Base-by-base conservation (phyloP, 2,113 vertebrate species). In the Heterochromis multidens region DNA sequence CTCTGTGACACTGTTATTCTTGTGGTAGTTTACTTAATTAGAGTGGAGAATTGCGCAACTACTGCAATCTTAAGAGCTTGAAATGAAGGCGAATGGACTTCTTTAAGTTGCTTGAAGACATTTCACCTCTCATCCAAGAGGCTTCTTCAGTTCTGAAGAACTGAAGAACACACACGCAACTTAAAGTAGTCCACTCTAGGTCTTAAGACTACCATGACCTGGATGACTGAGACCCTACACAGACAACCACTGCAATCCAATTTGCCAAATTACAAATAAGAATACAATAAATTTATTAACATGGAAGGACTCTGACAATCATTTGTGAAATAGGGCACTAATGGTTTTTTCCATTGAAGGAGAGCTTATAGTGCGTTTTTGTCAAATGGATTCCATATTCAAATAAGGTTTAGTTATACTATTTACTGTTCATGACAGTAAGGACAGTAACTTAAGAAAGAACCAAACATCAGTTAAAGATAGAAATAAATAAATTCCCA, bases 11-110 rank as follows among this genome's bases (percentile, higher is more conserved):
- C 25, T 46, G 37, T 49, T 21, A 72, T 49, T 29, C 40, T 19
- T 72, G 65, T 29, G 65, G 23, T 0, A 0, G 14, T 2, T 70
- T 17, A 46, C 14, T 43, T 25, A 16, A 11, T 43, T 0, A 27
- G 14, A 70, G 40, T n/a, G n/a, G n/a, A n/a, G n/a, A n/a, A n/a
- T n/a, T n/a, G n/a, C n/a, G n/a, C n/a, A n/a, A n/a, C n/a, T n/a
- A n/a, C n/a, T n/a, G n/a, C n/a, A n/a, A n/a, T n/a, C n/a, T n/a
- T n/a, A n/a, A n/a, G n/a, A n/a, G n/a, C n/a, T n/a, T n/a, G n/a
- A n/a, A n/a, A n/a, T n/a, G n/a, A n/a, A n/a, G n/a, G n/a, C n/a
- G n/a, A n/a, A n/a, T n/a, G n/a, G n/a, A n/a, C n/a, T n/a, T n/a
- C n/a, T n/a, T n/a, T n/a, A n/a, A n/a, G n/a, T n/a, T n/a, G n/a